Base-by-base conservation (phyloP, 2,888 invertebrate species). In the Octonoba sinensis region DNA sequence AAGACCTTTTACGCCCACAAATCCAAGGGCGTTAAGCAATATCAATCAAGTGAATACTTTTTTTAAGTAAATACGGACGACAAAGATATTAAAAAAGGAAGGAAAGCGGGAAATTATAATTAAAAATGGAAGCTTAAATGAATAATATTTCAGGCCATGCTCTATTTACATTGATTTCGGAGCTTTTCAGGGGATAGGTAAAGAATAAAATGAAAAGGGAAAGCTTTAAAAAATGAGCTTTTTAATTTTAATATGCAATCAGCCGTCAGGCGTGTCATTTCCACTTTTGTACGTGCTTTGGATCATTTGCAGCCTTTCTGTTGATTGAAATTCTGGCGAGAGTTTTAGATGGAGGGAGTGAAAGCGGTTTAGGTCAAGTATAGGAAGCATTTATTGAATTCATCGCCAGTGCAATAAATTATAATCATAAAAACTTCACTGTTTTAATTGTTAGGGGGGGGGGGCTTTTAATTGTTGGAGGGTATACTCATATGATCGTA, bases 191-290 rank as follows among this genome's bases (percentile, higher is more conserved):
- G 13, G 16, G 54, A 60, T 24, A 47, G 56, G 18, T 16, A 22
- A 12, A 64, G 18, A 64, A 2, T 13, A 46, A 11, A 13, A 3
- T 16, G 36, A 60, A 24, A 60, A 27, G 18, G 27, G 13, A 27
- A 24, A n/a, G 20, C 57, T 36, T 24, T 15, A 24, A 60, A 15
- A 60, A 16, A 27, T 24, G n/a, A 60, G 60, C 15, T 16, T 60
- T 60, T 60, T 47, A 64, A 77, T 70, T 70, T 70, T 70, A 56
- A 77, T 70, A 46, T 70, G 56, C 64, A 64, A 70, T 70, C 70
- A 77, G 64, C 57, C 54, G 56, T 64, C 69, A 65, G 16, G 70
- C 62, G 62, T 62, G 77, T 70, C 69, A 56, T 57, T 64, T 64
- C 24, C 64, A 47, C 27, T 49, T 47, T 16, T 13, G 47, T 15